Evolutionary conservation across 2,797 vertebrate genomes (phyloP), one percentile per base, ranked within the genome.

Genomic region (Atherinosoma microstoma): DNA sequence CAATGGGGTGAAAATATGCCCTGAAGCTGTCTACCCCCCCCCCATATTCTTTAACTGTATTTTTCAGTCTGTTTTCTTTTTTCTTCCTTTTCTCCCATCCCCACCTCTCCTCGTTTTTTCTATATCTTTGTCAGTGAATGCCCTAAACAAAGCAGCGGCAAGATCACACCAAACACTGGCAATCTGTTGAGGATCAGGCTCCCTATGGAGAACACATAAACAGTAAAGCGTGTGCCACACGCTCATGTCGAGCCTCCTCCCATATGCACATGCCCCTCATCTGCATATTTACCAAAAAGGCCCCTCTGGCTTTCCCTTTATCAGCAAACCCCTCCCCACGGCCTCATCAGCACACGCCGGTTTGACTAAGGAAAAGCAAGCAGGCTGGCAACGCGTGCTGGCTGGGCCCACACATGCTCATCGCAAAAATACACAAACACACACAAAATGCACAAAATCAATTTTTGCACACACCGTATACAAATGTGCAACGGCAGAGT

Each of bases 181-280:
- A 95, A 95, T 96, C 95, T 96, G 95, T 95, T 94, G 93, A 95
- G 94, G 95, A 95, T 95, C 94, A 95, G 94, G 91, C 93, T 94
- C 94, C 93, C 93, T 88, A 91, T 82, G 87, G 94, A 94, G 95
- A 93, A 93, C 93, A 89, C 77, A 92, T 94, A 94, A 96, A 96
- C 96, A 96, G 94, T 91, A 93, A 89, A 91, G 94, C 95, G 94
- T 95, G 96, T 96, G 96, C 95, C 92, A 89, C 94, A 91, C 95
- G 91, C 95, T 85, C 79, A 47, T 70, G 54, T 78, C 81, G 90
- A 95, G 93, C 94, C 94, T 95, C 95, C 94, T 93, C 95, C 95
- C 94, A 94, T 94, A 94, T 90, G 83, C 92, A 90, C 88, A 86
- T 84, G 88, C 93, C 85, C 91, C 91, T 92, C 89, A 95, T 95